Conservation (phyloP, 2,797 vertebrate genomes). For the Neosilurus mollespiculum region DNA sequence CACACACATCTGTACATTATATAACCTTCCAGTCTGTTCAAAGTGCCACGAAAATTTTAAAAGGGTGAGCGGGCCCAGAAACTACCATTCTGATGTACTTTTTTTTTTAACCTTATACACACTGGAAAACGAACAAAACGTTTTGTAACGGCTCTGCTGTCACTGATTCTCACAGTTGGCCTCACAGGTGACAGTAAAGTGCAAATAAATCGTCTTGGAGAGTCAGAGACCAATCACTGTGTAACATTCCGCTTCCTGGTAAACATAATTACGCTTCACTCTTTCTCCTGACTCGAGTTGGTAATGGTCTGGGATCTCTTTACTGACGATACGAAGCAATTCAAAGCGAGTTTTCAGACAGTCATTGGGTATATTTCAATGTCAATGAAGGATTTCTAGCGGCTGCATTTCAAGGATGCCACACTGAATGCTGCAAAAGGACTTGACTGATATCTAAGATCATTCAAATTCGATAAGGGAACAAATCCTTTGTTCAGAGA, state of each 20-base stretch:
- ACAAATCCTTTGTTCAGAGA: no score
- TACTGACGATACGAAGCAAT: background rate
- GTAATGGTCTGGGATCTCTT: background rate
- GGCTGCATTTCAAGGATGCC: no score
- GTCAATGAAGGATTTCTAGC: background rate
- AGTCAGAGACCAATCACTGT: background rate
- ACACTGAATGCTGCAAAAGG: no score
- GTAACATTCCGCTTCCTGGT: background rate
- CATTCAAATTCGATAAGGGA: no score
- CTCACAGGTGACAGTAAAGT: slow-evolving; percentile 28
- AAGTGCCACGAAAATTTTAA: background rate
- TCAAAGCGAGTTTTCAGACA: background rate
- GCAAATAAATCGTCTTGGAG: slow-evolving; percentile 12
- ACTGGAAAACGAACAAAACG: background rate
- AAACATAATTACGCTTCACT: background rate
- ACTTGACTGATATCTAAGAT: no score
- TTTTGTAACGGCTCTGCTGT: background rate
- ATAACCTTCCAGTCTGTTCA: background rate
- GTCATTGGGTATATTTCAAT: background rate
- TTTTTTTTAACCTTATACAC: background rate
- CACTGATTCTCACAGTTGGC: background rate
- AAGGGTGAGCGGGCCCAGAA: no score
- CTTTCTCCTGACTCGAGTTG: background rate
- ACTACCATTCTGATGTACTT: background rate
- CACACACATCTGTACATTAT: background rate